Percentiles rank a stretch among this genome's conserved stretches.
phyloP scores from a whole-genome alignment of 1,140 invertebrate genomes.

The Ptiloglossa arizonensis region DNA sequence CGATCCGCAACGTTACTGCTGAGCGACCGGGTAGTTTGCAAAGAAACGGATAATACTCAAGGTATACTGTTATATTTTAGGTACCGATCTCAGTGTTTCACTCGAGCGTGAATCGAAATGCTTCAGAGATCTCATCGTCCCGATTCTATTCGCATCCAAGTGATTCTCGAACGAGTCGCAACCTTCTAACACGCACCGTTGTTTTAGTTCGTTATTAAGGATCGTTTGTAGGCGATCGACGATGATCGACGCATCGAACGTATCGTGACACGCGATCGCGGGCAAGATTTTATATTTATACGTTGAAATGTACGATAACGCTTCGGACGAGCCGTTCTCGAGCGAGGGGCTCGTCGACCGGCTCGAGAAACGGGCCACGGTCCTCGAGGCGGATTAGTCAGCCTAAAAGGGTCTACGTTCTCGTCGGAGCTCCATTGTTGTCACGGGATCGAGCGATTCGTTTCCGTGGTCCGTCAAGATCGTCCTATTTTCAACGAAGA shows the following conservation, averaged over 20 bases:
- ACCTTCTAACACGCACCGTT: background rate
- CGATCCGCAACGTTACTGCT: slow-evolving; percentile 17
- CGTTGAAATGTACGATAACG: slow-evolving; percentile 33
- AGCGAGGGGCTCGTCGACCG: slow-evolving; percentile 20
- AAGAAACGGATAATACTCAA: slow-evolving; percentile 71
- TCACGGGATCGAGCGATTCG: background rate
- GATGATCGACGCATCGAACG: background rate
- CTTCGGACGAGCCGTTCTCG: slow-evolving; percentile 24
- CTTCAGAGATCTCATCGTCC: slow-evolving; percentile 55
- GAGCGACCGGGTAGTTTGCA: slow-evolving; percentile 59
- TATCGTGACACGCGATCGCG: slow-evolving; percentile 11
- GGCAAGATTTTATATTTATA: slow-evolving; percentile 57
- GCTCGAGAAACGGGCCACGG: slow-evolving; percentile 12
- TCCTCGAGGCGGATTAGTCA: slow-evolving; percentile 1
- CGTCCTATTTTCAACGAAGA: background rate
- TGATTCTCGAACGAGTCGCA: too few species aligned
- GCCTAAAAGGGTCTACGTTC: background rate
- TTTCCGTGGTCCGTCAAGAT: slow-evolving; percentile 31
- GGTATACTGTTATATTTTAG: slow-evolving; percentile 75
- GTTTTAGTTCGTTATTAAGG: background rate
- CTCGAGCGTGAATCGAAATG: slow-evolving; percentile 38
- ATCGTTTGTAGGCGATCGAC: background rate
- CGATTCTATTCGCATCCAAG: slow-evolving; percentile 36
- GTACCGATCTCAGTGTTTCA: slow-evolving; percentile 75
- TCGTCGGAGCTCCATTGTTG: background rate